Base-by-base conservation (phyloP, 2,888 invertebrate genomes). In the Miltochrista miniata region DNA sequence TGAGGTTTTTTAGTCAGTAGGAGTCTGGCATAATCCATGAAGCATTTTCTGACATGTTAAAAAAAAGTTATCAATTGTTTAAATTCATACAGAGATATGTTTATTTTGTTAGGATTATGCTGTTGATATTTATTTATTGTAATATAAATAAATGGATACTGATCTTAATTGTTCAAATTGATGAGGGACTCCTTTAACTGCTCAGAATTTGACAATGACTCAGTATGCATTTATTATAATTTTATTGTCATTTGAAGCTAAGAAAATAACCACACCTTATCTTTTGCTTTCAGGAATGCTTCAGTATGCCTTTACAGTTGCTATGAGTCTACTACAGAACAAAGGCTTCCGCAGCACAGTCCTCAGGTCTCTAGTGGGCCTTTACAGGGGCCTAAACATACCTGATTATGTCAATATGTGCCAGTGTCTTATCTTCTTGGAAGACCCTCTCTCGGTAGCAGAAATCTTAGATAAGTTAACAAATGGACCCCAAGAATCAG, bases 351-450 rank as follows among this genome's bases (percentile, higher is more conserved):
- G 99, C 11, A 97, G 97, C 83, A 95, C 95, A 56, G 97, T 99
- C 8, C 93, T 99, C 35, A 94, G 97, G 18, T 95, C 97, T 13
- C 92, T 99, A 48, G 98, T 99, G 7, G 95, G 95, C 47, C 92
- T 99, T 1, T 99, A 99, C 83, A 93, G 96, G 64, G 96, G 96
- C 49, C 92, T 99, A 35, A 94, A 95, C 18, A 95, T 97, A 29
- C 98, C 99, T 0, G 99, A 99, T 84, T 99, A 98, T 84, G 98
- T 99, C 13, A 99, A 97, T 84, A 98, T 99, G 96, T 98, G 98
- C 74, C 98, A 99, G 89, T 99, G 99, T 83, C 93, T 99, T 51
- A 99, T 99, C 67, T 99, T 98, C 83, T 90, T 99, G 41, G 98
- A 99, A 81, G 98, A 99, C 86, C 97, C 98, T 0, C 88, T 96